Conservation (phyloP, 2,113 vertebrate genomes). For the Eclectus roratus region DNA sequence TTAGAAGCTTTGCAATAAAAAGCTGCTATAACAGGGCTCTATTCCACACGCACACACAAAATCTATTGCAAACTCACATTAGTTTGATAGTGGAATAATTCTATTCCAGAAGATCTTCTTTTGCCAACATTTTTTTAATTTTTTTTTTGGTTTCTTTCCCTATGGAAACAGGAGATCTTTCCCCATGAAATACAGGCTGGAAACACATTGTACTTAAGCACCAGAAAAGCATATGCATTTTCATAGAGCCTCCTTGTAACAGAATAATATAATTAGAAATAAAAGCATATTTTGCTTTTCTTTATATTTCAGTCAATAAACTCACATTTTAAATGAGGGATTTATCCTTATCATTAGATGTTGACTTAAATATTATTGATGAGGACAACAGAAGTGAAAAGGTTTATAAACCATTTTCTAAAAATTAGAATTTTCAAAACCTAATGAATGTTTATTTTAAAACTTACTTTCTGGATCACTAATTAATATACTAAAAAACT, state of each 20-base stretch:
- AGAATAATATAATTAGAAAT: conserved; percentile 22
- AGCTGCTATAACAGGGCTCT: not conserved
- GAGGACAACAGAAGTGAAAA: not conserved
- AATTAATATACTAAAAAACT: not conserved
- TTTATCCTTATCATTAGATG: not conserved
- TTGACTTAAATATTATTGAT: not conserved
- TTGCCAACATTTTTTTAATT: not conserved
- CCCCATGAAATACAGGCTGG: not conserved
- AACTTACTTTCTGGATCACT: not conserved
- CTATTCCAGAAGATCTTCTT: not conserved
- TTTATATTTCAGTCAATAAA: not conserved
- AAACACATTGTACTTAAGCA: not conserved
- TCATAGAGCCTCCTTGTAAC: not conserved
- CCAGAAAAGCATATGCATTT: conserved; percentile 42
- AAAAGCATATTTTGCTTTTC: not conserved
- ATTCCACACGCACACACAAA: conserved; percentile 1
- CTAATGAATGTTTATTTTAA: not conserved
- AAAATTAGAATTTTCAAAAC: not conserved
- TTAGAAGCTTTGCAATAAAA: conserved; percentile 53
- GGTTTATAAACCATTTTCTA: not conserved
- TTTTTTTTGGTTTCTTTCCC: not conserved
- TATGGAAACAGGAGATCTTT: conserved; percentile 32
- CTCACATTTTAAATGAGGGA: not conserved
- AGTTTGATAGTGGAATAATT: conserved; percentile 46
- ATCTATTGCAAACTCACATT: conserved; percentile 9